phyloP scores from a whole-genome alignment of 2,797 vertebrate species.

The Ctenosaura bakeri region DNA sequence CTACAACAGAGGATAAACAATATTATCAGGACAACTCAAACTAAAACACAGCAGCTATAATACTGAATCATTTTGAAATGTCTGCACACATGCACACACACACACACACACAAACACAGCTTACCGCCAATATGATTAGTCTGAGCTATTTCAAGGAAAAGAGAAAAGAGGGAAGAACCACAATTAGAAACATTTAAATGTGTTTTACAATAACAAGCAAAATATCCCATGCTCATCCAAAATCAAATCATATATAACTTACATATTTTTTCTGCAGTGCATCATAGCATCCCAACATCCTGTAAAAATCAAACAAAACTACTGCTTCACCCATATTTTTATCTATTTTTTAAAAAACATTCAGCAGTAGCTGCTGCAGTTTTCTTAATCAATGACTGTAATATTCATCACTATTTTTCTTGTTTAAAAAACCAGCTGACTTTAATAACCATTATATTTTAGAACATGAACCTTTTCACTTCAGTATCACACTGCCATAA shows the following conservation, averaged over 20 bases:
- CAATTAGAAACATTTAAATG: background rate
- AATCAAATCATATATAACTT: conserved; percentile 76
- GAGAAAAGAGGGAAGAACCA: conserved; percentile 38
- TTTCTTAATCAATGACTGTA: background rate
- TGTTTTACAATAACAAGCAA: rapidly evolving
- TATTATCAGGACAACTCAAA: conserved; percentile 18
- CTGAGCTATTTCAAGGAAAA: conserved; percentile 85
- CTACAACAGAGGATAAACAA: conserved; percentile 75
- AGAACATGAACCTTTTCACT: background rate
- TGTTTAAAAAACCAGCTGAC: background rate
- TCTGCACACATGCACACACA: background rate
- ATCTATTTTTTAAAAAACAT: background rate
- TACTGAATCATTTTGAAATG: background rate
- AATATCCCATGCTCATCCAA: background rate
- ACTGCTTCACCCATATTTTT: background rate
- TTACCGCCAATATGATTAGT: conserved; percentile 90
- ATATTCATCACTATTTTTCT: background rate
- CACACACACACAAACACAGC: conserved; percentile 75
- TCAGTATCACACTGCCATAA: background rate
- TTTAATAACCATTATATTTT: background rate
- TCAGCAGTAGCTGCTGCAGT: no score
- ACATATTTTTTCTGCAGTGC: conserved; percentile 96
- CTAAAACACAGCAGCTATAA: background rate
- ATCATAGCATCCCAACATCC: conserved; percentile 97
- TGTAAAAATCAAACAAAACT: conserved; percentile 70